Conservation (phyloP, 2,113 vertebrate species). For the Leucopsar rothschildi region DNA sequence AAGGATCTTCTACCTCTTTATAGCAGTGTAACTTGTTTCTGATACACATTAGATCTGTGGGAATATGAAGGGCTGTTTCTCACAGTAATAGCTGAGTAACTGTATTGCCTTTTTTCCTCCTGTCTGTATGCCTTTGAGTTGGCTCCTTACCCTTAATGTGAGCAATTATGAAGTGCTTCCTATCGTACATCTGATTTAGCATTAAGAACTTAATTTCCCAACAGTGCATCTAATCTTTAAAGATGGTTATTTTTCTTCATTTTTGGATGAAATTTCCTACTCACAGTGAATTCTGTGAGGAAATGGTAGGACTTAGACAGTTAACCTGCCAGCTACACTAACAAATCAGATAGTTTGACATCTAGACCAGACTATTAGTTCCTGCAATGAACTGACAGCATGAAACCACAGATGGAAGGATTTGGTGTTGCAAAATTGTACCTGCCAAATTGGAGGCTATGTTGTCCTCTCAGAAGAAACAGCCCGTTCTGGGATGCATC, state of each 20-base stretch:
- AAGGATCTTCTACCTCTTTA: neutral
- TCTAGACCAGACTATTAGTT: slow-evolving; percentile 32
- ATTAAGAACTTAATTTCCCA: slow-evolving; percentile 21
- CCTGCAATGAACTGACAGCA: slow-evolving; percentile 28
- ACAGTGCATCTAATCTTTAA: slow-evolving; percentile 28
- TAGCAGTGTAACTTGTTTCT: neutral
- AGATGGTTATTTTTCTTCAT: neutral
- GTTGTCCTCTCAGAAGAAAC: neutral
- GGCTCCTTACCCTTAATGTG: neutral
- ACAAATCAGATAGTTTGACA: slow-evolving; percentile 52
- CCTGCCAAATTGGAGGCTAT: slow-evolving; percentile 7
- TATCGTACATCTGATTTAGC: neutral
- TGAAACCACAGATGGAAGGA: slow-evolving; percentile 44
- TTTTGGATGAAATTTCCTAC: neutral
- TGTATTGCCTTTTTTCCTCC: neutral
- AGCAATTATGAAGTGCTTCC: neutral
- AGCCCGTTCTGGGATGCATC: neutral
- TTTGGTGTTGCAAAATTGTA: slow-evolving; percentile 44
- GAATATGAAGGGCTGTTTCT: neutral
- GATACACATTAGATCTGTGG: neutral
- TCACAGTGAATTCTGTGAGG: neutral
- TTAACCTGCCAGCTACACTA: slow-evolving; percentile 44
- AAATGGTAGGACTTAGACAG: slow-evolving; percentile 3
- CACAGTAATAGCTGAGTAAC: neutral
- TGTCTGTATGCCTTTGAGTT: neutral